Evolutionary conservation across 2,797 vertebrate species (phyloP).

Genomic region (Microctenopoma lineatum): DNA sequence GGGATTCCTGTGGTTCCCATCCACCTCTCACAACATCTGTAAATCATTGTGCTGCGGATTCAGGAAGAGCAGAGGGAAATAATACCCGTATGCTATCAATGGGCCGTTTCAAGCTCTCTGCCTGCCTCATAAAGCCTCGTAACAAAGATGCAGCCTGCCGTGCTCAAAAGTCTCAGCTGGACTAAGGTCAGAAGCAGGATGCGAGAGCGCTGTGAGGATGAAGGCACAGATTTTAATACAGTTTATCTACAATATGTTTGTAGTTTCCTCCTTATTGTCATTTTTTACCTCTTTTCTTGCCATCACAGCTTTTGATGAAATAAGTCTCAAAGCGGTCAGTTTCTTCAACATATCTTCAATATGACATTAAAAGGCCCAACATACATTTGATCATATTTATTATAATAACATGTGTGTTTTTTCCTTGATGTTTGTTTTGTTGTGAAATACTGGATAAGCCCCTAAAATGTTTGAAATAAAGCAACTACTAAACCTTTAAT

Average conservation of each 20-base stretch:
- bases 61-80: conserved; percentile 64
- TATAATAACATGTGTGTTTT: background rate
- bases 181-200: conserved; percentile 33
- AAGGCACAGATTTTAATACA: background rate
- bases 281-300: background rate
- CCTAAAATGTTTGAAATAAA: background rate
- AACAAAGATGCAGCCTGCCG: conserved; percentile 40
- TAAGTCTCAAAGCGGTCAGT: background rate
- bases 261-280: background rate
- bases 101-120: conserved; percentile 65
- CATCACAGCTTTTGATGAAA: conserved; percentile 6
- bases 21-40: conserved; percentile 73
- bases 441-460: background rate
- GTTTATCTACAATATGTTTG: background rate
- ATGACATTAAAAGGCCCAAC: background rate
- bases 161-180: conserved; percentile 6
- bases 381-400: background rate
- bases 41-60: conserved; percentile 65
- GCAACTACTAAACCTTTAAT: no score
- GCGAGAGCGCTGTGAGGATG: conserved; percentile 15
- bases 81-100: conserved; percentile 65
- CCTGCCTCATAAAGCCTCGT: conserved; percentile 63
- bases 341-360: background rate
- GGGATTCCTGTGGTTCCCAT: conserved; percentile 51
- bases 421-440: no score